A percentile compares a stretch with the other conserved stretches of the same genome.
phyloP scores from a whole-genome alignment of 2,888 invertebrate species.

The Aphidius colemani region DNA sequence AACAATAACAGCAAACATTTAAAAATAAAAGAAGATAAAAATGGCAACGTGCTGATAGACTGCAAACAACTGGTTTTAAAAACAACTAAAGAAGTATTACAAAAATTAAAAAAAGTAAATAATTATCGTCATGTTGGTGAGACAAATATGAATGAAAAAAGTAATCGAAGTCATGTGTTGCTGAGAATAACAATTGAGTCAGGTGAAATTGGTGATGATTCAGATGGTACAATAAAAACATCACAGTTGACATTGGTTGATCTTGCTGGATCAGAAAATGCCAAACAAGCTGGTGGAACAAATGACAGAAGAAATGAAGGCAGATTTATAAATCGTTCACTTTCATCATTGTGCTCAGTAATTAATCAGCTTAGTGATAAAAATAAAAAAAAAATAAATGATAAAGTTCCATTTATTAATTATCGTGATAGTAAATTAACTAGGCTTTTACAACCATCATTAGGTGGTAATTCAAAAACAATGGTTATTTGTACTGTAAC shows the following conservation, averaged over 20 bases:
- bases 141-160: constrained; percentile 86
- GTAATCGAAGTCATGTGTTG: constrained; percentile 88
- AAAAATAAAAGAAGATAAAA: constrained; percentile 68
- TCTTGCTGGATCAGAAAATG: constrained; percentile 85
- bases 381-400: too few relatives aligned
- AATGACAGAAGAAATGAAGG: constrained; percentile 84
- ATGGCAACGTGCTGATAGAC: constrained; percentile 69
- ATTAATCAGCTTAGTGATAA: constrained; percentile 78
- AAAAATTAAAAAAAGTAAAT: constrained; percentile 68
- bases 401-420: constrained; percentile 58
- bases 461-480: constrained; percentile 88
- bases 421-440: constrained; percentile 88
- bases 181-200: constrained; percentile 80
- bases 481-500: constrained; percentile 86
- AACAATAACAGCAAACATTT: constrained; percentile 62
- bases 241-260: constrained; percentile 86
- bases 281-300: constrained; percentile 77
- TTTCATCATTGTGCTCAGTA: constrained; percentile 76
- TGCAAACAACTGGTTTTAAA: constrained; percentile 70
- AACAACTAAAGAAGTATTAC: constrained; percentile 67
- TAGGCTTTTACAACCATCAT: constrained; percentile 78
- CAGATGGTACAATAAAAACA: constrained; percentile 70
- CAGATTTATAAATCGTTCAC: constrained; percentile 78
- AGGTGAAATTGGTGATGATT: constrained; percentile 63
- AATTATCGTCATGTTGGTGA: constrained; percentile 75